Base-by-base conservation (phyloP, 2,888 invertebrate species). In the Augiades crinisus region DNA sequence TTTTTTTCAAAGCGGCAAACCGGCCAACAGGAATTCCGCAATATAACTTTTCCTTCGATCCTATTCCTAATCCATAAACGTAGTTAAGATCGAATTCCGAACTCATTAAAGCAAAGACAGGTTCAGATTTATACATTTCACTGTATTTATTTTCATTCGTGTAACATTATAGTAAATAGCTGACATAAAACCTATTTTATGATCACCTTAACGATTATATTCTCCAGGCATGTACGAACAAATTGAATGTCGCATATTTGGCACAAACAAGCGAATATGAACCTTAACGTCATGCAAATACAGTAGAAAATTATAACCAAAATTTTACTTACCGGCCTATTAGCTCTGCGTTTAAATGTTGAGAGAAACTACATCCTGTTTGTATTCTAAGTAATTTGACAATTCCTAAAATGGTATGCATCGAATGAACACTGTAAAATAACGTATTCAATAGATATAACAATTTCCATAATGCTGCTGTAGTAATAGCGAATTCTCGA, bases 331-430 rank as follows among this genome's bases (percentile, higher is more conserved):
- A 41, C 17, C 19, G 4, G 22, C 34, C 27, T 30, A 30, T 12
- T 30, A n/a, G 47, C 8, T 41, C 22, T 34, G 27, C 34, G 50
- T 22, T 43, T 19, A 43, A 36, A 50, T 50, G 19, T 36, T 30
- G 21, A 43, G 50, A 43, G 36, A 50, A 50, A 41, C 50, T 50
- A 50, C 43, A 36, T 50, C 50, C 50, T 44, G 50, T 44, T 43
- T 50, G 34, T 50, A 37, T 43, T 50, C 30, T 30, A 30, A 50
- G 36, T 43, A 44, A 43, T 50, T 43, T 50, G 50, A 50, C 50
- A 34, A 43, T 14, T 27, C 43, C 33, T 37, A 14, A 43, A 43
- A 50, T 37, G 50, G 43, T 43, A 43, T 41, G 49, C 41, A 17
- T 41, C 16, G 33, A 49, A 41, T 49, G 34, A 34, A 41, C 34